Conservation (phyloP, 2,797 vertebrate species). For the Sphenopsis melanotis region DNA sequence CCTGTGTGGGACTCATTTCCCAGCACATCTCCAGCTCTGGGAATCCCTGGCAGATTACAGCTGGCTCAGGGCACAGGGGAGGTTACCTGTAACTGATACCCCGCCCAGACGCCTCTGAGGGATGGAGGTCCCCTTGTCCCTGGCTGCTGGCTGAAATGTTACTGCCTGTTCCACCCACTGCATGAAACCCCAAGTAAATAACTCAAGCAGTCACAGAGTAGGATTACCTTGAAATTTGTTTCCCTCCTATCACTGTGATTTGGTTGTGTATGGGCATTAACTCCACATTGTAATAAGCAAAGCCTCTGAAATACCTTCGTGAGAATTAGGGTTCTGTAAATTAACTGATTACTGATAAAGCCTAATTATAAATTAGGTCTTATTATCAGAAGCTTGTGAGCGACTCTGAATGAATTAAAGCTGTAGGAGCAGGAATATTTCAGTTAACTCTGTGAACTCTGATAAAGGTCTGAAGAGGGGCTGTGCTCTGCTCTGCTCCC, state of each 20-base stretch:
- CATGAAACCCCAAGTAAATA: not conserved
- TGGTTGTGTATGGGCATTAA: slow-evolving; percentile 57
- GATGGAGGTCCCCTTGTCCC: not conserved
- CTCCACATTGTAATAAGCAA: slow-evolving; percentile 62
- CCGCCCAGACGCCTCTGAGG: not conserved
- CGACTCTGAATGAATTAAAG: slow-evolving; percentile 71
- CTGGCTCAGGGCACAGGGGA: not conserved
- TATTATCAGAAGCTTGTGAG: slow-evolving; percentile 77
- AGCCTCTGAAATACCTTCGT: slow-evolving; percentile 49
- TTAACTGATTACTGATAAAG: slow-evolving; percentile 79
- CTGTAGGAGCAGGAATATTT: slow-evolving; percentile 70
- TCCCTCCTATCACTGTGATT: slow-evolving; percentile 49
- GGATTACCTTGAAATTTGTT: slow-evolving; percentile 70
- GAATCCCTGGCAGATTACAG: not conserved
- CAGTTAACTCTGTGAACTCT: slow-evolving; percentile 74
- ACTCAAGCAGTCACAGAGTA: not conserved
- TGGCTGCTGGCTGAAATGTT: not conserved
- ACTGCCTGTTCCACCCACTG: not conserved
- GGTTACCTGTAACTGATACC: not conserved
- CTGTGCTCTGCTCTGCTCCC: not conserved
- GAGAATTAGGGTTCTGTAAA: slow-evolving; percentile 75
- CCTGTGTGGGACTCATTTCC: not conserved
- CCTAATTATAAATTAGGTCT: slow-evolving; percentile 80
- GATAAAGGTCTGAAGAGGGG: slow-evolving; percentile 45
- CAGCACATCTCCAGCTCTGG: not conserved